phyloP scores from a whole-genome alignment of 2,888 invertebrate species.

The Malacosoma neustria region DNA sequence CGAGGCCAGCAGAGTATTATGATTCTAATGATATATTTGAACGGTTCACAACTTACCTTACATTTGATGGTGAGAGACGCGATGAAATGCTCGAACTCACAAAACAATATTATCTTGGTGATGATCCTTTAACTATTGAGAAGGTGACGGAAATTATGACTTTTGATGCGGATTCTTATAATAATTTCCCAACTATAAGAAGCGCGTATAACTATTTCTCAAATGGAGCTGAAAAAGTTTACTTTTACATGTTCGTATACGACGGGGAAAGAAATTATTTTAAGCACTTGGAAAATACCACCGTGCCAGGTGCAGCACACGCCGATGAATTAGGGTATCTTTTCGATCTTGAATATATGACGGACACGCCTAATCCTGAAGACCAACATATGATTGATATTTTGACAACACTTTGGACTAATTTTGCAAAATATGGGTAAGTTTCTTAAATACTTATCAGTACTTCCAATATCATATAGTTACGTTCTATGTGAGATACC shows the following conservation, averaged over 20 bases:
- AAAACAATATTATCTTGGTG: constrained; percentile 39
- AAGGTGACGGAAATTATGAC: constrained; percentile 16
- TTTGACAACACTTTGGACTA: constrained; percentile 34
- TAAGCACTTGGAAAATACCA: constrained; percentile 22
- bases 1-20: constrained; percentile 12
- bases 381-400: constrained; percentile 31
- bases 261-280: constrained; percentile 33
- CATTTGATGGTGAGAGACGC: constrained; percentile 18
- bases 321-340: constrained; percentile 35
- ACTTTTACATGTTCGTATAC: constrained; percentile 37
- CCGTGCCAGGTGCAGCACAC: constrained; percentile 23
- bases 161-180: constrained; percentile 31
- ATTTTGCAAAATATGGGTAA: constrained; percentile 37
- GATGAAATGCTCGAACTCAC: constrained; percentile 22
- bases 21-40: constrained; percentile 13
- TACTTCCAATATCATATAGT: too few species aligned
- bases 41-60: constrained; percentile 17
- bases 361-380: constrained; percentile 15
- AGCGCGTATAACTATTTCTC: constrained; percentile 26
- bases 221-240: constrained; percentile 23
- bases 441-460: too few species aligned
- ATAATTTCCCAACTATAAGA: constrained; percentile 23
- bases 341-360: constrained; percentile 25
- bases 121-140: constrained; percentile 20
- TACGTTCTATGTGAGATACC: too few species aligned